These are phyloP conservation scores for Halcyon smyrnensis DNA, from an alignment of 2,797 vertebrate species.

Conservation along the genomic window DNA sequence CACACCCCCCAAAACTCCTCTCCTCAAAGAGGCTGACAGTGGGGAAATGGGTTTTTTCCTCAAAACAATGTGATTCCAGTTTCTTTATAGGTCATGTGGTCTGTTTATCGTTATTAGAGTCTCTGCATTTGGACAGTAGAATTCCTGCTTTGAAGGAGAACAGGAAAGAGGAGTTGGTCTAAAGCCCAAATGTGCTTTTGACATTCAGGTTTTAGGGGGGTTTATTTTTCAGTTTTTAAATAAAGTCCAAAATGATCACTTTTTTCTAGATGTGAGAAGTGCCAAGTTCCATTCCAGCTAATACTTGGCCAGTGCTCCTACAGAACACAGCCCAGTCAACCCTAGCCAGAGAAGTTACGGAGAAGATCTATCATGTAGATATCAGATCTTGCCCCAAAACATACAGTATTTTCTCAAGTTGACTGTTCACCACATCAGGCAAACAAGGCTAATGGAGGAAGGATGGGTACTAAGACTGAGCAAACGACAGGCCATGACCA, in stretches of 20 bases:
- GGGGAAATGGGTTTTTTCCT: background rate
- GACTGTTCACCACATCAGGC: background rate
- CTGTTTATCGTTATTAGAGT: background rate
- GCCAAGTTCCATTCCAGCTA: background rate
- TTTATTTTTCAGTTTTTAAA: background rate
- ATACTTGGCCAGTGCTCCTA: background rate
- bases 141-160: background rate
- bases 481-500: background rate
- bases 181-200: background rate
- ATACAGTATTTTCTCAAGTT: background rate
- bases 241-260: background rate
- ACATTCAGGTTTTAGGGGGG: background rate
- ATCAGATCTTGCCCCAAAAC: background rate
- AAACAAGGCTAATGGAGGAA: background rate
- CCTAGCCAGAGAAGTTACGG: background rate
- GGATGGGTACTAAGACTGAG: background rate
- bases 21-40: background rate
- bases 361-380: background rate
- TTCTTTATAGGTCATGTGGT: background rate
- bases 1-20: background rate
- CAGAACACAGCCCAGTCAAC: background rate
- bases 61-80: background rate
- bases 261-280: background rate
- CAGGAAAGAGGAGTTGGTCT: background rate
- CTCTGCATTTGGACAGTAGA: background rate